Conservation (phyloP, 2,797 vertebrate species). For the Cottoperca gobio region DNA sequence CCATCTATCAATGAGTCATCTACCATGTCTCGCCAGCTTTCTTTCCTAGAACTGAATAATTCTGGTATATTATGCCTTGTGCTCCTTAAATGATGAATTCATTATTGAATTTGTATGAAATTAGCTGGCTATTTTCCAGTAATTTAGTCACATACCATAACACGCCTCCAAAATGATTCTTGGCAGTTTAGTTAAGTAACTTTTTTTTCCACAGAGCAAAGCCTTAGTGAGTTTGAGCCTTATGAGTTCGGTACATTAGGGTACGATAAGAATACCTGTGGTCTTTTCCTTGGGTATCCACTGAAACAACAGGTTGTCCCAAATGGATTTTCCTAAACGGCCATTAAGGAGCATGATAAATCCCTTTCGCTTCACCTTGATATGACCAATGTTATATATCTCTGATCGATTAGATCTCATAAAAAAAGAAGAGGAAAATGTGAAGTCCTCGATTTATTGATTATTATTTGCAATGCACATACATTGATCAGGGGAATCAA, state of each 20-base stretch:
- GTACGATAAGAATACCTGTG: not conserved
- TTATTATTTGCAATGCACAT: not conserved
- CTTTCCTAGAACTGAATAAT: conserved; percentile 59
- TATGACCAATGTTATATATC: not conserved
- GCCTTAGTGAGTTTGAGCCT: too few relatives aligned
- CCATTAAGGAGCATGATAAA: not conserved
- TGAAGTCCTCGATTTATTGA: not conserved
- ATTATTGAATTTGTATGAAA: conserved; percentile 67
- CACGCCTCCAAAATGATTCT: conserved; percentile 18
- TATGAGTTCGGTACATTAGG: not conserved
- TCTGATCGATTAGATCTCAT: not conserved
- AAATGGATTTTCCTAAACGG: not conserved
- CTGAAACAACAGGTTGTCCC: not conserved
- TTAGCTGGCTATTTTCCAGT: conserved; percentile 41
- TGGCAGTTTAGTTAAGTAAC: not conserved
- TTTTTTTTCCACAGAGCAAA: conserved; percentile 18
- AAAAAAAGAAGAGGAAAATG: not conserved
- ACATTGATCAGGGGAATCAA: not conserved
- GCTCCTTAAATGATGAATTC: conserved; percentile 61
- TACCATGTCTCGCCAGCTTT: conserved; percentile 27
- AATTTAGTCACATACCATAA: conserved; percentile 45
- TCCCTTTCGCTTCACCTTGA: not conserved
- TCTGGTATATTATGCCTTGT: conserved; percentile 32
- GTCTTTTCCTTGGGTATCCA: not conserved
- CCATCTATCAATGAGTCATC: conserved; percentile 59